phyloP scores from a whole-genome alignment of 2,113 vertebrate genomes.

The Bothrops jararaca region DNA sequence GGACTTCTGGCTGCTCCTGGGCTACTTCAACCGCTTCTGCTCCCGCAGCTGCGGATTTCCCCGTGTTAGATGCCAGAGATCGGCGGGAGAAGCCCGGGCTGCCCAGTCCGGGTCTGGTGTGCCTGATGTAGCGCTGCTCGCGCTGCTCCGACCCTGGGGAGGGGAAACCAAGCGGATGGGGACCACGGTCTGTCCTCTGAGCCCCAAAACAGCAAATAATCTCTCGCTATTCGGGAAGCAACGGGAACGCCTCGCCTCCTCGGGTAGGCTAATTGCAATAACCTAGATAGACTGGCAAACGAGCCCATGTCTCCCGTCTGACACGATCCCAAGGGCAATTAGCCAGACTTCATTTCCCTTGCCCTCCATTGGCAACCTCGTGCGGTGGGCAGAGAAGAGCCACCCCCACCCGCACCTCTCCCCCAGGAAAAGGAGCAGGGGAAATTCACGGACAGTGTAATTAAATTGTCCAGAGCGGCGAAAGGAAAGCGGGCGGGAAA shows the following conservation, averaged over 20 bases:
- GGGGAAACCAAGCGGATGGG: conserved; percentile 29
- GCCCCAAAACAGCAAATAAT: conserved; percentile 37
- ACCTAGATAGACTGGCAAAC: conserved; percentile 69
- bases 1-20: background rate
- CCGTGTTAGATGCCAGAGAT: conserved; percentile 62
- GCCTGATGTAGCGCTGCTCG: conserved; percentile 18
- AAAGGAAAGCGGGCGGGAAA: background rate
- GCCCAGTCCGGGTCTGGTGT: conserved; percentile 32
- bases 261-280: conserved; percentile 71
- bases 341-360: conserved; percentile 43
- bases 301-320: conserved; percentile 55
- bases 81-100: conserved; percentile 54
- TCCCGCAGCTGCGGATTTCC: conserved; percentile 67
- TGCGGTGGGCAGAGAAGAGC: background rate
- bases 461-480: background rate
- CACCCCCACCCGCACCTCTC: background rate
- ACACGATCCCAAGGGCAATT: conserved; percentile 72
- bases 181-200: conserved; percentile 25
- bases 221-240: conserved; percentile 41
- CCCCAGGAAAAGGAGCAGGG: background rate
- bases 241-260: conserved; percentile 53
- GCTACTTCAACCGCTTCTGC: background rate
- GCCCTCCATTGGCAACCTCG: background rate
- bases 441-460: background rate
- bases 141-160: background rate